These are phyloP conservation scores for Ptilonorhynchus violaceus DNA, from an alignment of 2,113 vertebrate genomes.

Conservation along the genomic window DNA sequence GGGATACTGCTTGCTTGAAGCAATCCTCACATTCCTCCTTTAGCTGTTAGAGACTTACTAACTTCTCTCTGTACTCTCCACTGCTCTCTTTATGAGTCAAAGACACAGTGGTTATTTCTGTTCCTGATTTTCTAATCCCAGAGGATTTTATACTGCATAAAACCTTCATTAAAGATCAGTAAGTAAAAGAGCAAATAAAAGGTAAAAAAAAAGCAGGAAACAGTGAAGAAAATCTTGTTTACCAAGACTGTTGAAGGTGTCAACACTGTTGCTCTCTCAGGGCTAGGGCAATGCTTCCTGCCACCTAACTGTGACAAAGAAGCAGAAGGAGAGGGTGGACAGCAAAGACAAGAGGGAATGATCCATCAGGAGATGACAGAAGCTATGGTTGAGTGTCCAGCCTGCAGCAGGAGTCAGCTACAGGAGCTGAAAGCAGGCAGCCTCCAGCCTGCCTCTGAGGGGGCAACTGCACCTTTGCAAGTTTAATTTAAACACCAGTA, in stretches of 20 bases:
- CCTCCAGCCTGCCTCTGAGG: background rate
- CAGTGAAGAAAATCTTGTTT: background rate
- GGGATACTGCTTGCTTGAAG: background rate
- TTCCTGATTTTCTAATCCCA: background rate
- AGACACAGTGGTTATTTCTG: background rate
- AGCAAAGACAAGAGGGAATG: background rate
- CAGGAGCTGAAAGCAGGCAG: background rate
- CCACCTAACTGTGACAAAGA: background rate
- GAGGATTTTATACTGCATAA: background rate
- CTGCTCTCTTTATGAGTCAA: background rate
- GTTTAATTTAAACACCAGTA: background rate
- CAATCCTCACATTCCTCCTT: background rate
- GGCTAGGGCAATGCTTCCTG: background rate
- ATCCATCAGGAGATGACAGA: background rate
- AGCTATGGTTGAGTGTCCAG: background rate
- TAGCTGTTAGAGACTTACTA: background rate
- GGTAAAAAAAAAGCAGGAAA: background rate
- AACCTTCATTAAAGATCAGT: background rate
- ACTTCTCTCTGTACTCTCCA: background rate
- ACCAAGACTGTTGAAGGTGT: background rate
- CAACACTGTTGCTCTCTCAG: background rate
- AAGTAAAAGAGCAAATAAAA: background rate
- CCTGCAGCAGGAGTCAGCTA: background rate
- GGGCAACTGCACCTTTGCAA: background rate
- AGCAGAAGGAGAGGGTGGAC: background rate